Evolutionary conservation across 2,113 vertebrate genomes (phyloP), one percentile per base, ranked within the genome.

Genomic region (Clarias macrocephalus): DNA sequence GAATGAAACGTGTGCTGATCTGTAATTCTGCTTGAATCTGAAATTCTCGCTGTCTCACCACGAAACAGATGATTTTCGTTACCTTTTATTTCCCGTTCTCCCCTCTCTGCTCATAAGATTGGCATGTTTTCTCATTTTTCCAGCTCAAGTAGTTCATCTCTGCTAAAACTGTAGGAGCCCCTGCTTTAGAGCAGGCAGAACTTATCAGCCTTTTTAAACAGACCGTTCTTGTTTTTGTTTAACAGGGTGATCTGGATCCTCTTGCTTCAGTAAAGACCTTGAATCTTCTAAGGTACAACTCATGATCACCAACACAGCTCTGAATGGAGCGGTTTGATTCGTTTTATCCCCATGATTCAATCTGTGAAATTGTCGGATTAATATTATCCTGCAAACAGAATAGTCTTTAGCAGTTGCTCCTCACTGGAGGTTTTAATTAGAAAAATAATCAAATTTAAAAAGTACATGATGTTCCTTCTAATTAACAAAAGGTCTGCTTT

Each of bases 171-270:
- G n/a, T 28, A n/a, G 25, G 2, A 25, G 56, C 5, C 25, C 18
- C n/a, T 80, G 54, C n/a, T 19, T 5, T 33, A 33, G 3, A 30
- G 1, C 54, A 33, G 76, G 16, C 54, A 11, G n/a, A 57, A 59
- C n/a, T 3, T 79, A 15, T 3, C 23, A 2, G 23, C 7, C 63
- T 48, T 52, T 48, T 80, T 12, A 48, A 81, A 48, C 28, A 82
- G 3, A 12, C 4, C 5, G 0, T 37, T 19, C 86, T 76, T 77
- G 42, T 21, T 57, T 84, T 63, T 88, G 72, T 56, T 54, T 1
- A 63, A n/a, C 81, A 99, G 98, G 97, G 98, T 30, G 98, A 99
- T 88, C 92, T 99, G 94, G 98, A 99, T 90, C 97, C 97, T 0
- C 94, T 99, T 89, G 94, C 97, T 56, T 93, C 96, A 3, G 95